phyloP scores from a whole-genome alignment of 2,113 vertebrate species.

The Acanthochromis polyacanthus region DNA sequence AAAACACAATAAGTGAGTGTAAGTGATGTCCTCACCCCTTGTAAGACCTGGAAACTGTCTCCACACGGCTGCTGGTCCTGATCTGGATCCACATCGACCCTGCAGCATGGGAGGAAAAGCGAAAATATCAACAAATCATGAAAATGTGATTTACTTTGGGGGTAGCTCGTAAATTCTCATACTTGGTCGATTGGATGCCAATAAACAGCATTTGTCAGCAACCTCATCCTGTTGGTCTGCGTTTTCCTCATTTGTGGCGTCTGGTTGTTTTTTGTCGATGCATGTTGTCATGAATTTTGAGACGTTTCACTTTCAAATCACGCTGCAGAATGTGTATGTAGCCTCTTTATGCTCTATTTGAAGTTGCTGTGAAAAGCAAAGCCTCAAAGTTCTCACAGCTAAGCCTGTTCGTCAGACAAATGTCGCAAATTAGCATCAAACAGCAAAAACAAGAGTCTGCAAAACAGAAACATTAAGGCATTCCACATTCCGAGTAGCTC shows the following conservation, averaged over 20 bases:
- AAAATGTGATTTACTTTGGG: background rate
- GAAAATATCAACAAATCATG: conserved; percentile 9
- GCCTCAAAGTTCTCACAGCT: background rate
- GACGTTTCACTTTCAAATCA: background rate
- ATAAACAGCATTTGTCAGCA: background rate
- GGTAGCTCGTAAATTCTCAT: background rate
- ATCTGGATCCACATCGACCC: conserved; percentile 98
- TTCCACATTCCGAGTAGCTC: no score
- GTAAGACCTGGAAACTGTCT: conserved; percentile 97
- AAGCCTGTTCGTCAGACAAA: background rate
- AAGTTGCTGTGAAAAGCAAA: no score
- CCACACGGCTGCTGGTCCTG: conserved; percentile 92
- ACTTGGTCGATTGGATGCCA: background rate
- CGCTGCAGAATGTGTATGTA: background rate
- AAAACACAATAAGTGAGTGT: background rate
- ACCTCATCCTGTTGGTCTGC: background rate
- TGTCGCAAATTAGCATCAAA: no score
- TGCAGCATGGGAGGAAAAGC: conserved; percentile 77
- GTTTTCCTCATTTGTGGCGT: background rate
- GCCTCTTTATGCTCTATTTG: background rate
- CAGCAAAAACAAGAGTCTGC: no score
- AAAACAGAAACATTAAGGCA: no score
- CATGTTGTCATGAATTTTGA: background rate
- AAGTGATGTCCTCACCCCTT: conserved; percentile 89
- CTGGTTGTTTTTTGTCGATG: background rate